phyloP scores from a whole-genome alignment of 2,888 invertebrate species.

The Drosophila merina region DNA sequence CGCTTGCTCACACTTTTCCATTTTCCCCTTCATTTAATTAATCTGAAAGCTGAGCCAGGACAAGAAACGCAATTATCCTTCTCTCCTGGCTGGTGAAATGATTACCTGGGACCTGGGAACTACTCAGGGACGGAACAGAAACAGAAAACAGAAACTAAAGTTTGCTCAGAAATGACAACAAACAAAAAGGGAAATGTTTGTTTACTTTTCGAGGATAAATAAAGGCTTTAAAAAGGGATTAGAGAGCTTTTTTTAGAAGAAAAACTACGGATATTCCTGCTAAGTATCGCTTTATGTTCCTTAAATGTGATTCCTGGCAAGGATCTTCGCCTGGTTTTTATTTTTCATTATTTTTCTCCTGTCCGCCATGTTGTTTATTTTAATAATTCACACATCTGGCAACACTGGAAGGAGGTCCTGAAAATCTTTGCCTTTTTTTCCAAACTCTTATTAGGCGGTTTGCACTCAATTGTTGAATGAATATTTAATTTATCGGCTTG shows the following conservation, averaged over 20 bases:
- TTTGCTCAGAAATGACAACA: neutral
- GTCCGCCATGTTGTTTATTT: slow-evolving; percentile 56
- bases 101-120: neutral
- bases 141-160: neutral
- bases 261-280: too few relatives aligned
- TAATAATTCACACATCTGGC: slow-evolving; percentile 64
- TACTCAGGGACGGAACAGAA: neutral
- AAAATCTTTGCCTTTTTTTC: neutral
- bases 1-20: slow-evolving; percentile 42
- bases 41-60: neutral
- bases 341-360: slow-evolving; percentile 44
- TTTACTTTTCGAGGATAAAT: slow-evolving; percentile 1
- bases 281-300: too few relatives aligned
- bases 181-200: neutral
- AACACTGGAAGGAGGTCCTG: neutral
- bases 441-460: neutral
- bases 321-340: slow-evolving; percentile 23
- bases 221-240: neutral
- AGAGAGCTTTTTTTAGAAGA: too few relatives aligned
- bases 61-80: neutral
- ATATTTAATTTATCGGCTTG: neutral
- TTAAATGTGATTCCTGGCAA: neutral
- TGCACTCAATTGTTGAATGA: neutral
- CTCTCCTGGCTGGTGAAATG: neutral
- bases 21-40: slow-evolving; percentile 63